Evolutionary conservation across 53 echinoderm and acorn worm species (phyloP).

Genomic region (Paracentrotus lividus): DNA sequence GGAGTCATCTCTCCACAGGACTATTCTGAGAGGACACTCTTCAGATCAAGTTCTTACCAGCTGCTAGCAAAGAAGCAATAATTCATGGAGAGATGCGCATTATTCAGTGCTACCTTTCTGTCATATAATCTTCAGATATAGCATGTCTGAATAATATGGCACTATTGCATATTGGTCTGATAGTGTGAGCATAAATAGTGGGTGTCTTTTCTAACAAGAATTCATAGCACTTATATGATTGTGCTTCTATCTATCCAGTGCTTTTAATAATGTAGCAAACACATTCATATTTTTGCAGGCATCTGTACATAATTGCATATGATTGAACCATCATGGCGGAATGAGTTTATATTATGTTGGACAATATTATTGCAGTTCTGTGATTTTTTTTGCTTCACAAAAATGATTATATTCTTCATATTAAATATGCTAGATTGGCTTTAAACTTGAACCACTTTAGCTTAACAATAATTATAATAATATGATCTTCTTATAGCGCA

Average conservation of each 20-base stretch:
- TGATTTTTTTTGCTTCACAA: background rate
- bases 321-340: background rate
- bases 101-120: constrained; percentile 41
- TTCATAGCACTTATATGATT: background rate
- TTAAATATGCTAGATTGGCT: no score
- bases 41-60: constrained; percentile 1
- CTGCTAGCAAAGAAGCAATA: constrained; percentile 40
- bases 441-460: no score
- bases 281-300: background rate
- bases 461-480: no score
- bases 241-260: background rate
- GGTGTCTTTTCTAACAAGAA: constrained; percentile 31
- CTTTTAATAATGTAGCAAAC: background rate
- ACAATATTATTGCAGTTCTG: background rate
- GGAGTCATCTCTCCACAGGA: constrained; percentile 25
- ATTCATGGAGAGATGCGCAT: constrained; percentile 46
- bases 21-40: background rate
- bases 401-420: no score
- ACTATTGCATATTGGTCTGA: background rate
- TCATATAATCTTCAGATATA: constrained; percentile 38
- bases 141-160: background rate
- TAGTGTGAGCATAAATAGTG: background rate
- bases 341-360: background rate
- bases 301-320: background rate
- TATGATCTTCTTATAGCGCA: no score